These are phyloP conservation scores for Scotopteryx bipunctaria DNA, from an alignment of 2,888 invertebrate species.

Conservation along the genomic window DNA sequence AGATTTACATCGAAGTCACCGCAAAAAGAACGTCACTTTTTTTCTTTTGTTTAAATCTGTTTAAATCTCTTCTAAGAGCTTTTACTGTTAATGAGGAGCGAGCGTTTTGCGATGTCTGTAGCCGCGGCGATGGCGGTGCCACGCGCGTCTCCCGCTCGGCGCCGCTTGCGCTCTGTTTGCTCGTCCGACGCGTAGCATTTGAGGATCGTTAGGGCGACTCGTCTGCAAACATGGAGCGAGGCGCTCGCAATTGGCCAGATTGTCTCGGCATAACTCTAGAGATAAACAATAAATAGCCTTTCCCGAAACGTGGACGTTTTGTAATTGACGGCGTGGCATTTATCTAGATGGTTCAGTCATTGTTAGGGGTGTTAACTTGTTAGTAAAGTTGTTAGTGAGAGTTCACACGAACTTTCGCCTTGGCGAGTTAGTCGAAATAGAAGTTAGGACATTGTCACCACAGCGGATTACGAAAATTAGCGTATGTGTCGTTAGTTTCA, in stretches of 20 bases:
- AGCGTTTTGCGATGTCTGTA: constrained; percentile 56
- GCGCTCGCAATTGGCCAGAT: constrained; percentile 73
- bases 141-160: constrained; percentile 57
- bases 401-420: constrained; percentile 75
- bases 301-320: constrained; percentile 78
- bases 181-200: constrained; percentile 78
- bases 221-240: constrained; percentile 71
- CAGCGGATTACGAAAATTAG: constrained; percentile 66
- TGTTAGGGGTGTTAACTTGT: constrained; percentile 78
- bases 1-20: constrained; percentile 77
- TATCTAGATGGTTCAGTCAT: constrained; percentile 82
- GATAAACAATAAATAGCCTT: constrained; percentile 75
- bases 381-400: constrained; percentile 77
- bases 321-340: constrained; percentile 76
- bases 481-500: constrained; percentile 66
- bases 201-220: constrained; percentile 79
- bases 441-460: constrained; percentile 74
- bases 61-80: constrained; percentile 77
- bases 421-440: constrained; percentile 69
- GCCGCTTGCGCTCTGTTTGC: constrained; percentile 65
- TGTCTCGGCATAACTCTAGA: constrained; percentile 70
- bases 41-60: constrained; percentile 75
- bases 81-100: constrained; percentile 73
- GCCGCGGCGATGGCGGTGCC: constrained; percentile 55
- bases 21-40: constrained; percentile 75